phyloP scores from a whole-genome alignment of 2,113 vertebrate species.

The Mobula birostris region DNA sequence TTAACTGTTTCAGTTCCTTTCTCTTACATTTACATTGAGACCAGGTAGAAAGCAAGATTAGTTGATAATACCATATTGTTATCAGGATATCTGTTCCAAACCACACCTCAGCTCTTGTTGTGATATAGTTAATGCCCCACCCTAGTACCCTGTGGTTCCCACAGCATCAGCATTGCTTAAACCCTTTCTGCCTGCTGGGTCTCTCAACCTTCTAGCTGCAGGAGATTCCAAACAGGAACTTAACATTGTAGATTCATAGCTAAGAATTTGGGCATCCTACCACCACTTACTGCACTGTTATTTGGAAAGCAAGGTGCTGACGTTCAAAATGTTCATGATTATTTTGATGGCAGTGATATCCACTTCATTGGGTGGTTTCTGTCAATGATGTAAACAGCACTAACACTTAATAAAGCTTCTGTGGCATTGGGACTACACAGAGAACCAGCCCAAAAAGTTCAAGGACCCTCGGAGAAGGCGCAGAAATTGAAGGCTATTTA shows the following conservation, averaged over 20 bases:
- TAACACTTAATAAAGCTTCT: slow-evolving; percentile 1
- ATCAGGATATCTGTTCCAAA: neutral
- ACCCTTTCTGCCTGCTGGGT: neutral
- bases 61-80: neutral
- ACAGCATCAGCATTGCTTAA: neutral
- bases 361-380: neutral
- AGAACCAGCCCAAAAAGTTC: neutral
- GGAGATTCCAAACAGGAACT: neutral
- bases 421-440: neutral
- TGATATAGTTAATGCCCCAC: neutral
- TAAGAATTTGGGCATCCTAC: neutral
- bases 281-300: neutral
- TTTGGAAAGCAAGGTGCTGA: neutral
- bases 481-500: neutral
- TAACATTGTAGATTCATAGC: neutral
- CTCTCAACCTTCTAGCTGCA: neutral
- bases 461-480: neutral
- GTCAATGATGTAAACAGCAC: neutral
- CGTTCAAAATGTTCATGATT: neutral
- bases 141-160: neutral
- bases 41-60: neutral
- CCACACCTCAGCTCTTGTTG: neutral
- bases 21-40: neutral
- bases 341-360: neutral
- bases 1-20: neutral